A percentile compares a stretch with the other conserved stretches of the same genome.
phyloP scores from a whole-genome alignment of 2,888 invertebrate species.

The Cephus runcator region DNA sequence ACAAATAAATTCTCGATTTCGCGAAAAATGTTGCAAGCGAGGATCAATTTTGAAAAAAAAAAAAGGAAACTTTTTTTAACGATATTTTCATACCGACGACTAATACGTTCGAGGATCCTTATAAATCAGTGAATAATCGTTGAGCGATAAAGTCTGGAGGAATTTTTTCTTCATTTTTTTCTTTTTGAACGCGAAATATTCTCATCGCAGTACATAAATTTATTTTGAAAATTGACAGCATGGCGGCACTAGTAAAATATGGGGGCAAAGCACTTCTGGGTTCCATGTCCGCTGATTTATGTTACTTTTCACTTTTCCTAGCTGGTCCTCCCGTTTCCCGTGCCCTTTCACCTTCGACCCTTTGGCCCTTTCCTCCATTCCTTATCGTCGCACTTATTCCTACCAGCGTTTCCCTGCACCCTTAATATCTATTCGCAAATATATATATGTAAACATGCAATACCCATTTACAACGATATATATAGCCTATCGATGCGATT shows the following conservation, averaged over 20 bases:
- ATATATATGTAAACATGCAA: background rate
- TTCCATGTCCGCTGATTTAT: conserved; percentile 10
- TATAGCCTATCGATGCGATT: background rate
- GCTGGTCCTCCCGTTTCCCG: background rate
- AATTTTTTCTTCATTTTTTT: background rate
- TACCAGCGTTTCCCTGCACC: background rate
- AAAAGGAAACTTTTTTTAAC: too few species aligned
- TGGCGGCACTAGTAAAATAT: conserved; percentile 5
- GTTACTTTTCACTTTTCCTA: conserved; percentile 6
- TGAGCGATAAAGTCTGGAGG: background rate
- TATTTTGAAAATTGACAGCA: conserved; percentile 8
- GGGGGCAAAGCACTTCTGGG: conserved; percentile 2
- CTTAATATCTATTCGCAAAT: background rate
- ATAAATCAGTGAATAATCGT: background rate
- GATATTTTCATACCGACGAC: too few species aligned
- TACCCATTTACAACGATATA: background rate
- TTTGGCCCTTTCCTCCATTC: background rate
- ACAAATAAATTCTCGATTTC: background rate
- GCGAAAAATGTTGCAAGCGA: too few species aligned
- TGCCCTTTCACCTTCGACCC: background rate
- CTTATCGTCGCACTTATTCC: background rate
- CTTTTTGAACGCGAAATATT: too few species aligned
- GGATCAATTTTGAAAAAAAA: too few species aligned
- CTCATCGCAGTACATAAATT: conserved; percentile 7
- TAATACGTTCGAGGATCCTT: background rate